Base-by-base conservation (phyloP, 2,888 invertebrate genomes). In the Salpingus planirostris region DNA sequence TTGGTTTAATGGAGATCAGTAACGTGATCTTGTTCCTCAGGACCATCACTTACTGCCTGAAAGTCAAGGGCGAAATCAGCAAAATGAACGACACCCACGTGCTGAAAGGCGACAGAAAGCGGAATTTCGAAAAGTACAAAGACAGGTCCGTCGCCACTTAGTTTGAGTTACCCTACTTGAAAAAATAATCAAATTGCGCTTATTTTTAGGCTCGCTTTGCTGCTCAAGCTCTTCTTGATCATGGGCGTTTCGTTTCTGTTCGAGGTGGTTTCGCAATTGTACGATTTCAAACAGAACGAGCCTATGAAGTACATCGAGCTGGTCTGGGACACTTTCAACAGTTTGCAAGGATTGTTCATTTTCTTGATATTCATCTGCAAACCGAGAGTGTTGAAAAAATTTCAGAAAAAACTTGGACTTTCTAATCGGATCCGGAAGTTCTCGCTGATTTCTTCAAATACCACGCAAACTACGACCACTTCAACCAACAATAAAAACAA, bases 181-280 rank as follows among this genome's bases (percentile, higher is more conserved):
- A n/a, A n/a, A n/a, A n/a, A n/a, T n/a, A n/a, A n/a, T n/a, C n/a
- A n/a, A n/a, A n/a, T n/a, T n/a, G n/a, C n/a, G n/a, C n/a, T n/a
- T n/a, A n/a, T n/a, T 18, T 18, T 8, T 8, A 80, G 83, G 54
- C 76, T 83, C 43, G 63, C 74, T 15, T 71, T 85, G 66, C 81
- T 80, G 36, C 68, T 78, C 1, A 85, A 85, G 54, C 62, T 86
- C 1, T 84, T 83, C 65, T 66, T 84, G 38, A 81, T 85, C 25
- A 86, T 85, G 85, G 85, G 86, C 1, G 73, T 83, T 0, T 75
- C 78, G 0, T 85, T 84, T 80, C 62, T 76, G 2, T 68, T 78
- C 25, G 84, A 84, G 59, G 63, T 80, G 3, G 52, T 76, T 7
- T 77, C 81, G 3, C 73, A 73, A 1, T 42, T 76, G 13, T 61